Conservation (phyloP, 1,140 invertebrate genomes). For the Halyomorpha halys region DNA sequence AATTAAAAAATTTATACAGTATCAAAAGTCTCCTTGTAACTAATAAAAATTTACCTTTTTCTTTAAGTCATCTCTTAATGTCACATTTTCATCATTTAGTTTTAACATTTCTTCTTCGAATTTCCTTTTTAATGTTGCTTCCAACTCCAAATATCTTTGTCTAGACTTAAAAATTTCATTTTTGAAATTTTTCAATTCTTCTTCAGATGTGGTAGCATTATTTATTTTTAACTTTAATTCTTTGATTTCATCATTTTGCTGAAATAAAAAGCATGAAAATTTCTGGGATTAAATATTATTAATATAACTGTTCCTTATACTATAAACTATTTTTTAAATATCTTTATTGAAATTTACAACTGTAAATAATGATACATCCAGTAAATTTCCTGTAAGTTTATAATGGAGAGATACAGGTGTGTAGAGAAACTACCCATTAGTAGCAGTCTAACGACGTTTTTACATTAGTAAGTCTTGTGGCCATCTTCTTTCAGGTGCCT, state of each 20-base stretch:
- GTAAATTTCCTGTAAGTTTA: too few species aligned
- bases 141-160: slow-evolving; percentile 15
- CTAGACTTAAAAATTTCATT: background rate
- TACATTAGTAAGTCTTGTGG: too few species aligned
- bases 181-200: slow-evolving; percentile 6
- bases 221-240: background rate
- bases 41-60: background rate
- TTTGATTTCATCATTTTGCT: slow-evolving; percentile 16
- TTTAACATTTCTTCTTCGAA: slow-evolving; percentile 10
- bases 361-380: too few species aligned
- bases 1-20: too few species aligned
- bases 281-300: too few species aligned
- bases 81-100: slow-evolving; percentile 16
- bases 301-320: too few species aligned
- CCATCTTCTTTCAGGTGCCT: too few species aligned
- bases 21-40: background rate
- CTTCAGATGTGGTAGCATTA: background rate
- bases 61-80: background rate
- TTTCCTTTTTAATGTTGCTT: slow-evolving; percentile 12
- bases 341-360: too few species aligned
- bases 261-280: background rate
- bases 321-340: too few species aligned
- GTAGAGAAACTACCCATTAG: too few species aligned
- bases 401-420: too few species aligned
- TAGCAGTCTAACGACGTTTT: too few species aligned